Evolutionary conservation across 2,797 vertebrate species (phyloP).

Genomic region (Gallirallus australis): DNA sequence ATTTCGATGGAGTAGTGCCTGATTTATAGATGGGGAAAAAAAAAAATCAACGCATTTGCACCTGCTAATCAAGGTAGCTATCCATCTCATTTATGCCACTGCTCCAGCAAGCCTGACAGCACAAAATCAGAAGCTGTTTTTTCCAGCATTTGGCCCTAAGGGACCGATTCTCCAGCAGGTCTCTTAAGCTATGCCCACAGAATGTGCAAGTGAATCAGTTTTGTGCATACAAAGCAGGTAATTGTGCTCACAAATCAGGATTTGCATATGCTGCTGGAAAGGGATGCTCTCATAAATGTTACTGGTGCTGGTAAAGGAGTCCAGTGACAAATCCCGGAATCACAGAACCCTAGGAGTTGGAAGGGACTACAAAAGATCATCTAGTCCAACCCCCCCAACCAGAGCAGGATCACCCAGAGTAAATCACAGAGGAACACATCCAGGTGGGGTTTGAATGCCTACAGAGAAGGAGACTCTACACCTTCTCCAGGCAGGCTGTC

Average conservation of each 20-base stretch:
- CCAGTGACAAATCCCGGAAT: background rate
- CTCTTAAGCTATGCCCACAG: constrained; percentile 55
- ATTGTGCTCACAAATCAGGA: constrained; percentile 63
- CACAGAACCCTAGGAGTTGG: no score
- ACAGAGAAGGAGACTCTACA: no score
- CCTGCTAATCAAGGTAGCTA: constrained; percentile 68
- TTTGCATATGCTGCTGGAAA: constrained; percentile 44
- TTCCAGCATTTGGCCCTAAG: constrained; percentile 55
- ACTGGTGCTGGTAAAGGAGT: background rate
- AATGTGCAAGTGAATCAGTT: constrained; percentile 54
- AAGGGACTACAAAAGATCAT: no score
- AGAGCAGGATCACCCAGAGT: no score
- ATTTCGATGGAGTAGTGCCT: background rate
- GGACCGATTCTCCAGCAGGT: constrained; percentile 70
- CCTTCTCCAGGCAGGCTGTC: no score
- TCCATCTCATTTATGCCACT: constrained; percentile 69
- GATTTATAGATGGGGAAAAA: constrained; percentile 14
- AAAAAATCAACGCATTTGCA: background rate
- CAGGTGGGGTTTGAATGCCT: no score
- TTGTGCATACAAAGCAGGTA: constrained; percentile 69
- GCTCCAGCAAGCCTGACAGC: constrained; percentile 51
- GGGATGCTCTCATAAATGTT: background rate
- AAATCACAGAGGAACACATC: no score
- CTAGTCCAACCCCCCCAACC: no score
- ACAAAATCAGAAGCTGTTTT: constrained; percentile 63